phyloP scores from a whole-genome alignment of 2,888 invertebrate genomes.

The Abrostola triplasia region DNA sequence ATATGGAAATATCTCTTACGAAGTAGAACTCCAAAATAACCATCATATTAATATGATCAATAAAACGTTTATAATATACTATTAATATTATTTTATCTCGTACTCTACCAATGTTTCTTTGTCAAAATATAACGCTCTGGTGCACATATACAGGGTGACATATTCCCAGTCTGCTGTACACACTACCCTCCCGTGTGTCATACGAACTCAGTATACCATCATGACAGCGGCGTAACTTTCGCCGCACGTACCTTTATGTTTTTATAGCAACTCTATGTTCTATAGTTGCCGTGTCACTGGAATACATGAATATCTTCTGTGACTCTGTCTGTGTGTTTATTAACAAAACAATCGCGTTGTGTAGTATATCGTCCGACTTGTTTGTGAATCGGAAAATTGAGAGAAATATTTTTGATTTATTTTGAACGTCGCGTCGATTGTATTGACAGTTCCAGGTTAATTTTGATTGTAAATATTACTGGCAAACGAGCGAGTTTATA shows the following conservation, averaged over 20 bases:
- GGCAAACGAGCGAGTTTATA: no score
- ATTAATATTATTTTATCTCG: no score
- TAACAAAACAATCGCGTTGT: constrained; percentile 31
- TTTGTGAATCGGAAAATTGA: neutral
- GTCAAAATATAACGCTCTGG: no score
- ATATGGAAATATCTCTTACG: no score
- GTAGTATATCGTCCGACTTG: neutral
- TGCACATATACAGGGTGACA: no score
- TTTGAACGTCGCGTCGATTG: no score
- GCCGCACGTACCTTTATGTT: constrained; percentile 56
- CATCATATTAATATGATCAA: no score
- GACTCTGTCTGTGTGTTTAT: constrained; percentile 32
- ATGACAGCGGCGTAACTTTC: constrained; percentile 30
- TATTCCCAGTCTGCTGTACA: neutral
- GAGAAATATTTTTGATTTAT: neutral
- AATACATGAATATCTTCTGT: constrained; percentile 54
- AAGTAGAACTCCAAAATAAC: no score
- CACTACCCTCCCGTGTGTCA: constrained; percentile 13
- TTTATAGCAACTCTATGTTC: constrained; percentile 66
- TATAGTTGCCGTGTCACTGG: constrained; percentile 61
- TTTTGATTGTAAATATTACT: no score
- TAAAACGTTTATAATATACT: no score
- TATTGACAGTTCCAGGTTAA: no score
- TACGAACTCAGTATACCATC: constrained; percentile 32
- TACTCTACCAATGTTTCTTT: no score